A percentile compares a stretch with the other conserved stretches of the same genome.
Evolutionary conservation across 2,113 vertebrate species (phyloP).

Genomic region (Mirounga angustirostris): DNA sequence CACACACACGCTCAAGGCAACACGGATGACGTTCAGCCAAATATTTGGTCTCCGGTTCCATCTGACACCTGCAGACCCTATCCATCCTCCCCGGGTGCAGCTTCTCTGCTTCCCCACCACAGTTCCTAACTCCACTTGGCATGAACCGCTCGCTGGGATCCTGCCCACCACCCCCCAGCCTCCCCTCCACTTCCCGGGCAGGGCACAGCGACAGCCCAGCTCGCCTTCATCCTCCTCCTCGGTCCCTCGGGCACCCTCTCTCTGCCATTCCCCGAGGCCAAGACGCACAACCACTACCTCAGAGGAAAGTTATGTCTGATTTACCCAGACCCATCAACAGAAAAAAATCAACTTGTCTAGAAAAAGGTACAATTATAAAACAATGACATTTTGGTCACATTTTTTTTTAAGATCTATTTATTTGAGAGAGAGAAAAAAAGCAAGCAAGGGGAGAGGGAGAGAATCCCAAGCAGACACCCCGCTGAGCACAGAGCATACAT

Average conservation of each 20-base stretch:
- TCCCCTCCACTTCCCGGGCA: background rate
- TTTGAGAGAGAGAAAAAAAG: background rate
- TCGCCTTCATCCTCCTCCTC: too few species aligned
- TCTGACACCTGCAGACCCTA: rapidly evolving
- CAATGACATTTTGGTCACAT: background rate
- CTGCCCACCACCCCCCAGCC: background rate
- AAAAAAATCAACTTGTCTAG: background rate
- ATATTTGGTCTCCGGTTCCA: background rate
- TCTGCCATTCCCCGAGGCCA: rapidly evolving
- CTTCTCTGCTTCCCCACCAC: rapidly evolving
- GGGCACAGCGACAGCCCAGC: background rate
- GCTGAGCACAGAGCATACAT: background rate
- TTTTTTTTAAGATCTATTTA: background rate
- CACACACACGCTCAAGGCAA: too few species aligned
- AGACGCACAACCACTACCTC: background rate
- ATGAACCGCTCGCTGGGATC: background rate
- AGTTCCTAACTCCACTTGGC: background rate
- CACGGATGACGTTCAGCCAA: background rate
- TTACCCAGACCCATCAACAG: background rate
- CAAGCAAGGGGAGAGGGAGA: background rate
- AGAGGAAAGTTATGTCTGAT: background rate
- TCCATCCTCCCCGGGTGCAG: background rate
- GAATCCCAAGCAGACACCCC: background rate
- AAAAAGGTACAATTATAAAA: background rate
- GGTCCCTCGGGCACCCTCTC: background rate